These are phyloP conservation scores for Colistium nudipinnis DNA, from an alignment of 2,113 vertebrate species.

Conservation along the genomic window DNA sequence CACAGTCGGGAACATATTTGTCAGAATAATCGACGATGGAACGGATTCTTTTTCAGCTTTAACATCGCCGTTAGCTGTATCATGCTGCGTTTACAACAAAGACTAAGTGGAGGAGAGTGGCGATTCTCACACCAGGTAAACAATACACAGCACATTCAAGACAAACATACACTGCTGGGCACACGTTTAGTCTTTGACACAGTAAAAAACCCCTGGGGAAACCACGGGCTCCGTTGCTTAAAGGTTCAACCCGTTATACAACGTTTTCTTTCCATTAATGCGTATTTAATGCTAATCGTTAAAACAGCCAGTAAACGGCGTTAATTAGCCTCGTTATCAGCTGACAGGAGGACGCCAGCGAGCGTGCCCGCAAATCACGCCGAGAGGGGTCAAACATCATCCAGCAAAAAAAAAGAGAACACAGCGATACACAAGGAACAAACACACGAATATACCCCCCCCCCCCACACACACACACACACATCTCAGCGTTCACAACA, in stretches of 20 bases:
- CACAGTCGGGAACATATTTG: background rate
- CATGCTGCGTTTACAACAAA: background rate
- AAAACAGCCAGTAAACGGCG: background rate
- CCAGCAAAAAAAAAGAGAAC: background rate
- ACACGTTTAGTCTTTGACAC: background rate
- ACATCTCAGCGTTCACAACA: conserved; percentile 59
- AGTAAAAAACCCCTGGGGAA: background rate
- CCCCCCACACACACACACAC: conserved; percentile 1
- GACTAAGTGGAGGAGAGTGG: background rate
- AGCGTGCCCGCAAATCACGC: background rate
- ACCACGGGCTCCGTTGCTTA: background rate
- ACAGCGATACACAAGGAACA: background rate
- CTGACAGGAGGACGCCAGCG: background rate
- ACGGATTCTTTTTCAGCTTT: too few species aligned
- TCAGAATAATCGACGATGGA: background rate
- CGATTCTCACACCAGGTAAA: conserved; percentile 1
- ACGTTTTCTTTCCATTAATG: background rate
- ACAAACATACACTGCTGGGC: background rate
- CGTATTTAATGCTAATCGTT: background rate
- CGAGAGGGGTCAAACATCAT: background rate
- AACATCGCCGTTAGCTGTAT: too few species aligned
- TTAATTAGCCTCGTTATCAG: background rate
- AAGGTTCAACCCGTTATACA: background rate
- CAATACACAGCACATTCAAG: background rate
- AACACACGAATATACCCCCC: background rate